phyloP scores from a whole-genome alignment of 2,113 vertebrate species.

The Eurypyga helias region DNA sequence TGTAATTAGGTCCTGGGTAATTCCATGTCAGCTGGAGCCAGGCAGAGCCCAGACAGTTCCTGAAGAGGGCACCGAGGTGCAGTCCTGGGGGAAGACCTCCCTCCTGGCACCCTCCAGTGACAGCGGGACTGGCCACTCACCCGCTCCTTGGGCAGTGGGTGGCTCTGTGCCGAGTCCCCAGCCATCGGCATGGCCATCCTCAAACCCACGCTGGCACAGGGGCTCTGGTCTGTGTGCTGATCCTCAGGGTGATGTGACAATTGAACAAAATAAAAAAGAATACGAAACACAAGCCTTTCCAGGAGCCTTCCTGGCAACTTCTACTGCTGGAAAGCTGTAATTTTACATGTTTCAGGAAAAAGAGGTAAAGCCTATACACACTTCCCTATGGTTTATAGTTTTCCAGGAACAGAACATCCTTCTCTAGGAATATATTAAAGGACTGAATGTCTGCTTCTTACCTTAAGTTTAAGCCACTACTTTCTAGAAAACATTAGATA shows the following conservation, averaged over 20 bases:
- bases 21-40: neutral
- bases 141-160: fast-evolving
- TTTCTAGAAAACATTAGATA: neutral
- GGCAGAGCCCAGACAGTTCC: neutral
- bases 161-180: fast-evolving
- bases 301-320: neutral
- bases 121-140: neutral
- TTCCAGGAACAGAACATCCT: neutral
- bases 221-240: neutral
- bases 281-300: neutral
- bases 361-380: neutral
- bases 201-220: neutral
- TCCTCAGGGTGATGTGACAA: neutral
- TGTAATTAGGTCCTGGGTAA: neutral
- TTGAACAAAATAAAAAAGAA: neutral
- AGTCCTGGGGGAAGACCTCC: neutral
- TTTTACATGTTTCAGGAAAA: neutral
- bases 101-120: neutral
- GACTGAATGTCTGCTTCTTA: neutral
- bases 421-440: neutral
- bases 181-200: fast-evolving
- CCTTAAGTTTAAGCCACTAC: neutral
- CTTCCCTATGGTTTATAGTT: neutral
- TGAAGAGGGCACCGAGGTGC: neutral
- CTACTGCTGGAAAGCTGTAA: neutral